Conservation (phyloP, 1,140 invertebrate genomes). For the Calephelis nemesis region DNA sequence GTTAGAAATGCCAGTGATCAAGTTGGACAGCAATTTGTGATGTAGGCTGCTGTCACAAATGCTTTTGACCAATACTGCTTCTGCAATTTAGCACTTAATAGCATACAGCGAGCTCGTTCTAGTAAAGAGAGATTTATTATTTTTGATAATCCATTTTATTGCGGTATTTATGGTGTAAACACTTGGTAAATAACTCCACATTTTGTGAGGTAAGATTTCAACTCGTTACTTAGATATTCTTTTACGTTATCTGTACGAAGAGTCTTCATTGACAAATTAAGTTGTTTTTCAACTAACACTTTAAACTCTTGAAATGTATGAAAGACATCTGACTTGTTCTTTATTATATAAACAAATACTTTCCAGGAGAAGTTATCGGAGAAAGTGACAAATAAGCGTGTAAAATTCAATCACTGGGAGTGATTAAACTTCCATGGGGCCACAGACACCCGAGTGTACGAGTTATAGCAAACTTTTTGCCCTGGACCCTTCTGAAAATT, state of each 20-base stretch:
- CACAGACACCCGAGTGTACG: neutral
- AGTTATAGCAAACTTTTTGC: neutral
- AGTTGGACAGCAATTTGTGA: neutral
- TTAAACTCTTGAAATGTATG: neutral
- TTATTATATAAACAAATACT: slow-evolving; percentile 10
- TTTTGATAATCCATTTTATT: neutral
- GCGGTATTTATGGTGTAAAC: neutral
- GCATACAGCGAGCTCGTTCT: slow-evolving; percentile 2
- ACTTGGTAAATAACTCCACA: neutral
- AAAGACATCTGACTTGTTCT: neutral
- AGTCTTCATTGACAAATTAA: neutral
- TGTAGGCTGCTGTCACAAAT: neutral
- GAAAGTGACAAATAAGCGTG: neutral
- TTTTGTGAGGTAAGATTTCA: neutral
- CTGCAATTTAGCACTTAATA: neutral
- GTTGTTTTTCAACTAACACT: neutral
- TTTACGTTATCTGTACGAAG: neutral
- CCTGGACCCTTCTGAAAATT: neutral
- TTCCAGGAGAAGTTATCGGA: neutral
- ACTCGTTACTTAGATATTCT: neutral
- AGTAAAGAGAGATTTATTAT: neutral
- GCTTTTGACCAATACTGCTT: neutral
- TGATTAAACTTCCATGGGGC: slow-evolving; percentile 4
- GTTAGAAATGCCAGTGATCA: neutral
- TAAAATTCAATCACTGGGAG: neutral